A percentile compares a stretch with the other conserved stretches of the same genome.
phyloP scores from a whole-genome alignment of 2,797 vertebrate genomes.

The Tachyglossus aculeatus region DNA sequence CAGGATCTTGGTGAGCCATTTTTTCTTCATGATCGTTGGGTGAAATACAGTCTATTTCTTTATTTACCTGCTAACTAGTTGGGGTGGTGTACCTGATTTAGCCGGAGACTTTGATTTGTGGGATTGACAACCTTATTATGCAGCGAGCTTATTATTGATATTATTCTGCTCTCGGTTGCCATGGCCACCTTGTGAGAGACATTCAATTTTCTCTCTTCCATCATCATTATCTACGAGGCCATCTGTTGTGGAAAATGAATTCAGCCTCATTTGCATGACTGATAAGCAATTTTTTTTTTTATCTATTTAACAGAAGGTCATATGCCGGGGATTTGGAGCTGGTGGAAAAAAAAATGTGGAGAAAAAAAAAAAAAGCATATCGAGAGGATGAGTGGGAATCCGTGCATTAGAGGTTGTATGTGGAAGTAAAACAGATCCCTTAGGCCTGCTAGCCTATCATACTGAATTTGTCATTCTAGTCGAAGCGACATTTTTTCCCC shows the following conservation, averaged over 20 bases:
- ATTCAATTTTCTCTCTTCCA: constrained; percentile 99
- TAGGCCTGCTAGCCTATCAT: constrained; percentile 82
- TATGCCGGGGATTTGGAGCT: constrained; percentile 98
- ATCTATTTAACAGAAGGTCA: constrained; percentile 99
- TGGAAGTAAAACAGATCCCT: constrained; percentile 83
- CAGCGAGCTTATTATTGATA: constrained; percentile 99
- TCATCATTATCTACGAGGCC: constrained; percentile 99
- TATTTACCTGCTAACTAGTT: constrained; percentile 74
- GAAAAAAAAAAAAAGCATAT: constrained; percentile 71
- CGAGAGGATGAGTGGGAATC: constrained; percentile 79
- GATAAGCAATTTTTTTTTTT: constrained; percentile 99
- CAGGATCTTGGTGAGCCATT: constrained; percentile 24
- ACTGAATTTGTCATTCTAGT: constrained; percentile 81
- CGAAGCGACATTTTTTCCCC: constrained; percentile 77
- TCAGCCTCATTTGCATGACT: constrained; percentile 99
- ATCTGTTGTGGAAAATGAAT: constrained; percentile 99
- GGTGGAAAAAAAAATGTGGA: constrained; percentile 67
- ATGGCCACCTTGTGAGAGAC: constrained; percentile 99
- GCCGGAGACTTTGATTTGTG: constrained; percentile 91
- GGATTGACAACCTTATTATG: constrained; percentile 99
- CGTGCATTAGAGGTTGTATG: constrained; percentile 81
- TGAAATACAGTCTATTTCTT: constrained; percentile 31
- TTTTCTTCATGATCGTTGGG: constrained; percentile 16
- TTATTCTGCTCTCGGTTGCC: constrained; percentile 97
- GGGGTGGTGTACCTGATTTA: constrained; percentile 80